Conservation (phyloP, 2,113 vertebrate genomes). For the Brienomyrus longianalis region DNA sequence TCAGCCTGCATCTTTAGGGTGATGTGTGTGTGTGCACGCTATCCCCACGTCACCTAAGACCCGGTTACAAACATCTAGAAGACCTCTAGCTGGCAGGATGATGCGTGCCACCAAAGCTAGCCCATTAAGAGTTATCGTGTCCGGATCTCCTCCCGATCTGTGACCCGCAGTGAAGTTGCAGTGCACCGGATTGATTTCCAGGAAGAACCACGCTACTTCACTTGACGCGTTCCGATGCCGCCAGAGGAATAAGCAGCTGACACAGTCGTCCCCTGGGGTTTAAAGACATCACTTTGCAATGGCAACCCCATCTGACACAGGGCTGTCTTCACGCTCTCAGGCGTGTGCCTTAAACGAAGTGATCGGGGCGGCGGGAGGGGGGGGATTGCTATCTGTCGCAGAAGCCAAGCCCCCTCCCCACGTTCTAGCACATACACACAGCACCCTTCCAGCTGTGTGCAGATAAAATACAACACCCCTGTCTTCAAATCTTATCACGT, state of each 20-base stretch:
- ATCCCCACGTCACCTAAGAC: background rate
- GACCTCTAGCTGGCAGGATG: background rate
- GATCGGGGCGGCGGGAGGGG: background rate
- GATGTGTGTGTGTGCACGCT: background rate
- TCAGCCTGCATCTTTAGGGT: background rate
- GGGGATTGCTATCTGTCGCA: background rate
- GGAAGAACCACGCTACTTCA: background rate
- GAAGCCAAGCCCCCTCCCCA: background rate
- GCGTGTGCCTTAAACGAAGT: background rate
- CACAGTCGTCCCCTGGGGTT: background rate
- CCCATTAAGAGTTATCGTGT: background rate
- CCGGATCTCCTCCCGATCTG: background rate
- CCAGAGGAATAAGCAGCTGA: background rate
- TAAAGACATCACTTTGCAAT: background rate
- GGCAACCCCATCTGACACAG: background rate
- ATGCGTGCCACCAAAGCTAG: background rate
- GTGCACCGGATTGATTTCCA: background rate
- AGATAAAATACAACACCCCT: background rate
- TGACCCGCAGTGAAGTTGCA: background rate
- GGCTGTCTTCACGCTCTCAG: background rate
- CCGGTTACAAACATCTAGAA: background rate
- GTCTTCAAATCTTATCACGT: background rate
- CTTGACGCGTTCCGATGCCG: background rate
- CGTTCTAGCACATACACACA: background rate
- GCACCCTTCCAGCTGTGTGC: background rate